These are phyloP conservation scores for Sinohyriopsis cumingii DNA, from an alignment of 2,888 invertebrate genomes.

Conservation along the genomic window DNA sequence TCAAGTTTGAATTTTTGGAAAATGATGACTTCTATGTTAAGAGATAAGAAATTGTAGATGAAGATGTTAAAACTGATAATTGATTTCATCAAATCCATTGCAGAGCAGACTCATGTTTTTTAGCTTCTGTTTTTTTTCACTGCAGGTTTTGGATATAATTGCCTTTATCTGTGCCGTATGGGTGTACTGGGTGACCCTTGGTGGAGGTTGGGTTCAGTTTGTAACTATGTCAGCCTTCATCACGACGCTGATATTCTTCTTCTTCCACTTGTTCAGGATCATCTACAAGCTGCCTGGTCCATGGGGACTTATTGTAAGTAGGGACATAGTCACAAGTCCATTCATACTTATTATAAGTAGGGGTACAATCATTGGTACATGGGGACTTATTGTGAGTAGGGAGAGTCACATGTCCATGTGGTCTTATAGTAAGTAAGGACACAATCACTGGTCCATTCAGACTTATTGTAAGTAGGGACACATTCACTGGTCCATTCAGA, in stretches of 20 bases:
- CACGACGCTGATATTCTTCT: conserved; percentile 54
- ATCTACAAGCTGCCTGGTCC: conserved; percentile 60
- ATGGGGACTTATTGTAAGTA: conserved; percentile 65
- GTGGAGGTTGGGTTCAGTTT: conserved; percentile 68
- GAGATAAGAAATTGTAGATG: too few species aligned
- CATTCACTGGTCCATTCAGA: too few species aligned
- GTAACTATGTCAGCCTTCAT: conserved; percentile 61
- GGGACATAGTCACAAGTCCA: background rate
- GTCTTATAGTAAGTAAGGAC: background rate
- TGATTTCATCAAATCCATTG: too few species aligned
- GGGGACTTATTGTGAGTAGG: conserved; percentile 64
- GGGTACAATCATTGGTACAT: conserved; percentile 25
- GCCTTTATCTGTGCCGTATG: conserved; percentile 60
- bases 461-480: conserved; percentile 60
- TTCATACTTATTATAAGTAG: background rate
- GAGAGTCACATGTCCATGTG: background rate
- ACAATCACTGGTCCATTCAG: conserved; percentile 61
- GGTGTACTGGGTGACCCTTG: conserved; percentile 39
- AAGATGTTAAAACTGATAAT: too few species aligned
- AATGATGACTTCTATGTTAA: too few species aligned
- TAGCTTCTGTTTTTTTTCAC: conserved; percentile 8
- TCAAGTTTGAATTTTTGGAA: too few species aligned
- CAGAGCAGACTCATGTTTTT: background rate
- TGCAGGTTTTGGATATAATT: conserved; percentile 59
- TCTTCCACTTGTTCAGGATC: conserved; percentile 60